Conservation (phyloP, 1,140 invertebrate species). For the Calliopsis andreniformis region DNA sequence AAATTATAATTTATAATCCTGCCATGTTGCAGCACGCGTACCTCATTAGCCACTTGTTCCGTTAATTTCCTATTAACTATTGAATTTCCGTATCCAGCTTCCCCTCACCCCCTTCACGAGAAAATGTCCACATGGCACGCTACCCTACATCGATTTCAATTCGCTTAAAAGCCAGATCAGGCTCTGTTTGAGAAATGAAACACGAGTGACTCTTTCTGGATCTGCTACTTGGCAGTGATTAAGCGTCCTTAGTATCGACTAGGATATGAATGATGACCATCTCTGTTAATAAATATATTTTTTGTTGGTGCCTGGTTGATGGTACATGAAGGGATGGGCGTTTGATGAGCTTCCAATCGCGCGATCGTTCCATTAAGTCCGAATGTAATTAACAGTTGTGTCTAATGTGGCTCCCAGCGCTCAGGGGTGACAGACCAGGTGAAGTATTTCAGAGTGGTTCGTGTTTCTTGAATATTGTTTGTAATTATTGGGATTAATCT, state of each 20-base stretch:
- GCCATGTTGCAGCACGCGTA: not conserved
- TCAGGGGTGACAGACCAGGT: not conserved
- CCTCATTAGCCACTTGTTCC: constrained; percentile 2
- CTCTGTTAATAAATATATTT: not conserved
- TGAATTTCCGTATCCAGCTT: not conserved
- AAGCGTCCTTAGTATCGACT: not conserved
- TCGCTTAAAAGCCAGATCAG: not conserved
- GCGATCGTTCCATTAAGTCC: constrained; percentile 35
- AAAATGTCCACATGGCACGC: not conserved
- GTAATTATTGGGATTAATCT: not conserved
- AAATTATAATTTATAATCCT: constrained; percentile 13
- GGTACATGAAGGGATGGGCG: not conserved
- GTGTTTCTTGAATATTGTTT: not conserved
- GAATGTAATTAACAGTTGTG: constrained; percentile 26
- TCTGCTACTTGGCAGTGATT: constrained; percentile 26
- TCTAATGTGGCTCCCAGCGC: too few relatives aligned
- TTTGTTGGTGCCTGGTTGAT: not conserved
- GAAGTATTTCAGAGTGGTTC: not conserved
- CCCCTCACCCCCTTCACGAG: not conserved
- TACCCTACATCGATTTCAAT: not conserved
- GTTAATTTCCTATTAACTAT: not conserved
- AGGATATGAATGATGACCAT: not conserved
- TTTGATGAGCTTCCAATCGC: not conserved
- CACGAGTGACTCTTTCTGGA: not conserved
- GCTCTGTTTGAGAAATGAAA: too few relatives aligned